Evolutionary conservation across 1,140 invertebrate genomes (phyloP).

Genomic region (Capitella teleta): DNA sequence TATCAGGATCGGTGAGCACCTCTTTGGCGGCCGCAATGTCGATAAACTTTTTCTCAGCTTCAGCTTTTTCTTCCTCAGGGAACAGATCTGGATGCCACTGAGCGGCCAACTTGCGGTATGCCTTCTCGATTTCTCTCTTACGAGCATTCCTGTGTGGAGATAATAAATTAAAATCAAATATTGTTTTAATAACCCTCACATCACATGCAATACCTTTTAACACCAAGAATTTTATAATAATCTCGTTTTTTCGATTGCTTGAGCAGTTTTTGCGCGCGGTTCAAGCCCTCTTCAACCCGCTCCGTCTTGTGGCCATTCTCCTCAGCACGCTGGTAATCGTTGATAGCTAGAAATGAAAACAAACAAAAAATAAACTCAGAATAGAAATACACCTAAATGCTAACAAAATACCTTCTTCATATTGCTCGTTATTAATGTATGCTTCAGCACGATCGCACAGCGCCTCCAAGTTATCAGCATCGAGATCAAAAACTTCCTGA

Average conservation of each 20-base stretch:
- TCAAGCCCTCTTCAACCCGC: constrained; percentile 77
- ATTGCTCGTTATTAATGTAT: constrained; percentile 78
- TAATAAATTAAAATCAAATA: neutral
- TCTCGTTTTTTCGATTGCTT: constrained; percentile 87
- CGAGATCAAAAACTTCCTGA: constrained; percentile 64
- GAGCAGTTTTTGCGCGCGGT: constrained; percentile 81
- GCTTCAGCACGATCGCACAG: constrained; percentile 88
- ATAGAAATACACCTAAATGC: neutral
- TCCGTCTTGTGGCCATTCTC: constrained; percentile 69
- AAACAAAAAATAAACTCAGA: neutral
- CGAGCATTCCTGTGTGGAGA: constrained; percentile 52
- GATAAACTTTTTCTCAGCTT: constrained; percentile 95
- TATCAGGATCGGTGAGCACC: constrained; percentile 64
- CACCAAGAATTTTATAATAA: constrained; percentile 95
- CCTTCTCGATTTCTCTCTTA: constrained; percentile 90
- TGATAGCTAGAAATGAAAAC: constrained; percentile 58
- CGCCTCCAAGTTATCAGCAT: constrained; percentile 55
- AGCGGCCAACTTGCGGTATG: constrained; percentile 91
- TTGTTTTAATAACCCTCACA: neutral
- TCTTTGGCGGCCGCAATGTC: constrained; percentile 99
- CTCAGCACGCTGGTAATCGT: constrained; percentile 72
- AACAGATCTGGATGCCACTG: constrained; percentile 99
- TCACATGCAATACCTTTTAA: constrained; percentile 49
- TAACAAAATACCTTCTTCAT: constrained; percentile 64
- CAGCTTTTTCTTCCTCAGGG: constrained; percentile 80